Conservation (phyloP, 2,797 vertebrate species). For the Mus spretus region DNA sequence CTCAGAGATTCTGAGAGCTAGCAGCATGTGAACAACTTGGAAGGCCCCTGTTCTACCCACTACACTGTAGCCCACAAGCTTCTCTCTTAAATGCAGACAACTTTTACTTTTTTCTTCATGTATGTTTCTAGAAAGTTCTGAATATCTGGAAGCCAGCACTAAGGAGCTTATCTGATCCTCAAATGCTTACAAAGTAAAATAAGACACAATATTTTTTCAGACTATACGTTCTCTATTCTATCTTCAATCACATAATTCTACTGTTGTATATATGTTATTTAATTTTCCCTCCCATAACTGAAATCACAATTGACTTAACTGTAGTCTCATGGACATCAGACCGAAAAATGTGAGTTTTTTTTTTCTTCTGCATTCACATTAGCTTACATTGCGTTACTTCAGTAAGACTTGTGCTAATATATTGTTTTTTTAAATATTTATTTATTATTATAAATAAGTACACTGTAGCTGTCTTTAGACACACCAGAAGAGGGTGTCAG, state of each 20-base stretch:
- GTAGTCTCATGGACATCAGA: not conserved
- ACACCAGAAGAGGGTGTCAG: too few species aligned
- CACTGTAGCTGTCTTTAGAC: too few species aligned
- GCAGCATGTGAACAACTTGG: not conserved
- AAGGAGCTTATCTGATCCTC: not conserved
- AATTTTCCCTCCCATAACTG: not conserved
- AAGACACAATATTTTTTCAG: constrained; percentile 15
- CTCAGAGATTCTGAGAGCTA: not conserved
- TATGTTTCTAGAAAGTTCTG: not conserved
- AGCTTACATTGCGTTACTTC: constrained; percentile 27
- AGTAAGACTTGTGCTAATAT: constrained; percentile 23
- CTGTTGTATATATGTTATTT: not conserved
- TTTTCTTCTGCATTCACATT: not conserved
- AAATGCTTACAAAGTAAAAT: constrained; percentile 39
- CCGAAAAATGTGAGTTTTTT: not conserved
- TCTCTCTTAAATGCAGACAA: not conserved
- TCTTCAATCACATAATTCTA: not conserved
- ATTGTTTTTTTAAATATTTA: not conserved
- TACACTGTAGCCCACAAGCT: not conserved
- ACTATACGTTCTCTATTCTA: not conserved
- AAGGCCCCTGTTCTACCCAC: not conserved
- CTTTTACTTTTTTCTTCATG: not conserved
- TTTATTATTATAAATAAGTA: too few species aligned
- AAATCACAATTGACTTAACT: constrained; percentile 24
- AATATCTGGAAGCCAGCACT: constrained; percentile 11